Base-by-base conservation (phyloP, 2,113 vertebrate genomes). In the Gavia stellata region DNA sequence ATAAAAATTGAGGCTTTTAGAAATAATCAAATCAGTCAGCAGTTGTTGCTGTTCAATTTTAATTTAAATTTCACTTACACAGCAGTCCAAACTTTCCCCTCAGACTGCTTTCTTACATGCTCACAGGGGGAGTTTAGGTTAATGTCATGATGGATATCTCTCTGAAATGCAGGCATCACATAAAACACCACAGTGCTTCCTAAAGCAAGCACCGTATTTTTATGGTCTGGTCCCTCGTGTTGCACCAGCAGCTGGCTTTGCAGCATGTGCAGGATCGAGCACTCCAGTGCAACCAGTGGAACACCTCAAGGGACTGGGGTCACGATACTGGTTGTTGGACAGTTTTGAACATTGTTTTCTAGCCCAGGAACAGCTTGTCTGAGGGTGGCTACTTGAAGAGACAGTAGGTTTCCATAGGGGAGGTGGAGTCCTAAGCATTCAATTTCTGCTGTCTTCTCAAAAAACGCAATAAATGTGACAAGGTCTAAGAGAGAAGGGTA, bases 261-360 rank as follows among this genome's bases (percentile, higher is more conserved):
- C 6, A 1, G 36, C 66, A 61, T 3, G 0, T 5, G 1, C 24
- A 8, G 33, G 50, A 88, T 19, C 20, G 25, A 91, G 59, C 0
- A 0, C 45, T 71, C 50, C 84, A 56, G 33, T 1, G 1, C 0
- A 0, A 63, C 31, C 55, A 50, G 34, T 19, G 34, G 29, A 52
- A 72, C 38, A 21, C 5, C 59, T 52, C 49, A n/a, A 3, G 16
- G 65, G 59, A n/a, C 38, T 55, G 19, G 19, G 42, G 14, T 80
- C 44, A 56, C 0, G 0, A 18, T 38, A 20, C 44, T 68, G 38
- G 28, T 42, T 20, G 26, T 3, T 73, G 61, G 65, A 55, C 16
- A 44, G 16, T 42, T 38, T 24, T n/a, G 11, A 80, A 31, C 40
- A 17, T 45, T 19, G 12, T 80, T 84, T 87, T 62, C 38, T n/a